Percentiles rank a stretch among this genome's conserved stretches.
Conservation (phyloP, 1,140 invertebrate genomes). For the Acyrthosiphon pisum region DNA sequence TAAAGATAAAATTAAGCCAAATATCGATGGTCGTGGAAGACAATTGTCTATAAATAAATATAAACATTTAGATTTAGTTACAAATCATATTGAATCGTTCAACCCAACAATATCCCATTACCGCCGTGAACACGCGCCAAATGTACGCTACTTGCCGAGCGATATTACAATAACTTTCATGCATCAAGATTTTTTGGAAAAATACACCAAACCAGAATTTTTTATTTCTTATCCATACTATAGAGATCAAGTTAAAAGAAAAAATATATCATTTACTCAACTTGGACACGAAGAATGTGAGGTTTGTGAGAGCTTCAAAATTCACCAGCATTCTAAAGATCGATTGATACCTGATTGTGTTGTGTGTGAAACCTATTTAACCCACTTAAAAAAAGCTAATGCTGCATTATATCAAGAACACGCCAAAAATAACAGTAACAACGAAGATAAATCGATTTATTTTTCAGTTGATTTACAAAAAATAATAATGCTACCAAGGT, state of each 20-base stretch:
- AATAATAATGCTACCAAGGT: conserved; percentile 59
- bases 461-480: conserved; percentile 41
- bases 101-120: conserved; percentile 19
- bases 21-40: too few species aligned
- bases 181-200: background rate
- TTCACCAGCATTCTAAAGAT: background rate
- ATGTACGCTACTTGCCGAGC: background rate
- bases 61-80: too few species aligned
- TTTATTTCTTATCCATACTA: background rate
- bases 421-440: background rate
- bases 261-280: background rate
- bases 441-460: background rate
- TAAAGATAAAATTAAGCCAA: too few species aligned
- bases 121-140: background rate
- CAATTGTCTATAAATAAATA: too few species aligned
- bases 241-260: background rate
- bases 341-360: background rate
- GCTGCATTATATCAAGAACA: background rate
- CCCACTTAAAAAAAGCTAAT: background rate
- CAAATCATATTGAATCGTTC: background rate
- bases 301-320: background rate
- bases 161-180: conserved; percentile 18
- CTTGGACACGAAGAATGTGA: background rate
- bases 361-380: background rate
- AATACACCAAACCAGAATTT: background rate